Conservation (phyloP, 2,113 vertebrate genomes). For the Sinosuthora webbiana region DNA sequence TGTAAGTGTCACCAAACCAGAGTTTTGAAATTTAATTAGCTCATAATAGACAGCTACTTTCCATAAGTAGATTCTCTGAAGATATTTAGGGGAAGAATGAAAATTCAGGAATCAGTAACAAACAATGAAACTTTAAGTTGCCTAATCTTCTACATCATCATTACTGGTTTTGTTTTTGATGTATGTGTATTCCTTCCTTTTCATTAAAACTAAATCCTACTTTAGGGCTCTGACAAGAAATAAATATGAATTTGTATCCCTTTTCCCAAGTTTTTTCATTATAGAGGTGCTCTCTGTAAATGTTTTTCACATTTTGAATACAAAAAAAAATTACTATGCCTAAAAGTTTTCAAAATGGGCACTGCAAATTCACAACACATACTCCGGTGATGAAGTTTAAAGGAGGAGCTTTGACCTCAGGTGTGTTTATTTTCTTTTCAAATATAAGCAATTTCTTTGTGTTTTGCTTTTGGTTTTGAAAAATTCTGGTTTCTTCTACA, state of each 20-base stretch:
- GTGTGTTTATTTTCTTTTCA: neutral
- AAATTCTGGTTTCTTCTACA: neutral
- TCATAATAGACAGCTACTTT: neutral
- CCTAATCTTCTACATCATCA: neutral
- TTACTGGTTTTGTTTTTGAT: neutral
- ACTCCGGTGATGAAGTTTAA: neutral
- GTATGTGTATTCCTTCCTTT: neutral
- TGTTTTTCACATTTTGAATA: neutral
- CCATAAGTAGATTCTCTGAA: neutral
- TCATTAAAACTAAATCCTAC: neutral
- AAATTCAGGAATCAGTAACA: neutral
- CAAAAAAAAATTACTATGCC: fast-evolving
- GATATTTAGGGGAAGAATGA: neutral
- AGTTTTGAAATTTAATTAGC: constrained; percentile 17
- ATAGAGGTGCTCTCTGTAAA: neutral
- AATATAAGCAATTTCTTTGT: neutral
- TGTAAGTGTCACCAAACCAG: constrained; percentile 1
- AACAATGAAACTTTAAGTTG: neutral
- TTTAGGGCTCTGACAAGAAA: neutral
- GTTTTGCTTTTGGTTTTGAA: neutral
- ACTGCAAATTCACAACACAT: neutral
- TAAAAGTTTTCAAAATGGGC: neutral
- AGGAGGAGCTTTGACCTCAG: neutral
- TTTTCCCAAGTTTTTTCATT: neutral
- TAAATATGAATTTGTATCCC: fast-evolving